phyloP scores from a whole-genome alignment of 30 jellyfish, hydroid and myxozoan genomes.

The Calvadosia cruxmelitensis region DNA sequence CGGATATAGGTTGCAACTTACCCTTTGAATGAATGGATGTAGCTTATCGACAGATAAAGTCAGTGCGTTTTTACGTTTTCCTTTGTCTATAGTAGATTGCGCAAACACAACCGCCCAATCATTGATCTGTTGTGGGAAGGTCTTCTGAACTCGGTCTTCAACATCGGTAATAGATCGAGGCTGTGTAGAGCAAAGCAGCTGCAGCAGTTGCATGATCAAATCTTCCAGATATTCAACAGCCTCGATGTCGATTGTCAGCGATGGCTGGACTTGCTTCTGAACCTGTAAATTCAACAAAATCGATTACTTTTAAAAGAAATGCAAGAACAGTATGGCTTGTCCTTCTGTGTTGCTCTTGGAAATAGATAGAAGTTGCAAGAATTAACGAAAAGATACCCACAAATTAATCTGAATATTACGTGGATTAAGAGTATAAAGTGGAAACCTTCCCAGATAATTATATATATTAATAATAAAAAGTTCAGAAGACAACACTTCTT shows the following conservation, averaged over 20 bases:
- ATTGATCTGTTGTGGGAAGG: constrained; percentile 73
- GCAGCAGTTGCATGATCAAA: constrained; percentile 63
- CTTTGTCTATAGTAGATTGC: constrained; percentile 64
- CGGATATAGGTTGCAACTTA: no score
- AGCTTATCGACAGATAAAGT: constrained; percentile 69
- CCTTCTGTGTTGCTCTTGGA: no score
- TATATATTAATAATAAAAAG: no score
- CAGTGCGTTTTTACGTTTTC: constrained; percentile 60
- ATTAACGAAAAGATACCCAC: no score
- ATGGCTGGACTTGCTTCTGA: constrained; percentile 82
- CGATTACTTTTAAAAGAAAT: no score
- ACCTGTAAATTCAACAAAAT: constrained; percentile 29
- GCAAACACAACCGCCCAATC: constrained; percentile 94
- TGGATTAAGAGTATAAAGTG: no score
- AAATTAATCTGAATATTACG: no score
- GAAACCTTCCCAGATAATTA: no score
- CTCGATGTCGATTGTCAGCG: constrained; percentile 60
- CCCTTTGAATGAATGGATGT: constrained; percentile 82
- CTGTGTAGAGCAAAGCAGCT: constrained; percentile 39
- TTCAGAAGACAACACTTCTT: no score
- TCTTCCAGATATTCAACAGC: constrained; percentile 77
- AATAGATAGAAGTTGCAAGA: no score
- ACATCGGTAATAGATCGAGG: constrained; percentile 74
- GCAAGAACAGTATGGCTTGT: no score
- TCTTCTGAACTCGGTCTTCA: constrained; percentile 53